Base-by-base conservation (phyloP, 1,140 invertebrate genomes). In the Trinorchestia longiramus region DNA sequence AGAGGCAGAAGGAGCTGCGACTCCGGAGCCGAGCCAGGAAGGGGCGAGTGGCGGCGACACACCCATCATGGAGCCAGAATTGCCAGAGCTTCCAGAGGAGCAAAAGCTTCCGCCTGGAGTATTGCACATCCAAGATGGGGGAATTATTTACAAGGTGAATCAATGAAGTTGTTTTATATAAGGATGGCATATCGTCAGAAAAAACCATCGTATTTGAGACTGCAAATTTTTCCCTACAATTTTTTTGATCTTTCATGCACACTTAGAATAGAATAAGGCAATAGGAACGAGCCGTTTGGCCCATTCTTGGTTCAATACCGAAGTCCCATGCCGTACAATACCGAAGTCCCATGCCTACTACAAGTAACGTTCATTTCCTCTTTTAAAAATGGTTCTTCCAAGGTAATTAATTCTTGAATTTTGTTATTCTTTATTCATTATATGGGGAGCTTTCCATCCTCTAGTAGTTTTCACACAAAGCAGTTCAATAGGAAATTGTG, bases 101-200 rank as follows among this genome's bases (percentile, higher is more conserved):
- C 97, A 97, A 95, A 97, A 97, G 87, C 95, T 97, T 40, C 96
- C 97, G 3, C 96, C 96, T 3, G 97, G 97, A 43, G 96, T 97
- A 0, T 95, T 96, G 41, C 95, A 96, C 45, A 96, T 96, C 95
- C 95, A 96, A 95, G 96, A 97, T 62, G 96, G 96, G n/a, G 96
- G 95, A 94, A 96, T 96, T 88, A 96, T 96, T 8, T 96, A 96
- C 95, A 97, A 95, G 96, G 96, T 97, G 62, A 77, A 36, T 77
- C 62, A 1, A 77, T 19, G 62, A 3, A 36, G 28, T 28, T 36
- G 1, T 77, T 28, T 3, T 77, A 77, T 77, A 3, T 36, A 11
- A 77, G 62, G 15, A 36, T 77, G 1, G 28, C 62, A 23, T 77
- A 36, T 36, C 6, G 1, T 3, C 62, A 77, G 28, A 19, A 77